Evolutionary conservation across 92 coral and sea anemone genomes (phyloP), one percentile per base, ranked within the genome.

Genomic region (Zoanthus solanderi): DNA sequence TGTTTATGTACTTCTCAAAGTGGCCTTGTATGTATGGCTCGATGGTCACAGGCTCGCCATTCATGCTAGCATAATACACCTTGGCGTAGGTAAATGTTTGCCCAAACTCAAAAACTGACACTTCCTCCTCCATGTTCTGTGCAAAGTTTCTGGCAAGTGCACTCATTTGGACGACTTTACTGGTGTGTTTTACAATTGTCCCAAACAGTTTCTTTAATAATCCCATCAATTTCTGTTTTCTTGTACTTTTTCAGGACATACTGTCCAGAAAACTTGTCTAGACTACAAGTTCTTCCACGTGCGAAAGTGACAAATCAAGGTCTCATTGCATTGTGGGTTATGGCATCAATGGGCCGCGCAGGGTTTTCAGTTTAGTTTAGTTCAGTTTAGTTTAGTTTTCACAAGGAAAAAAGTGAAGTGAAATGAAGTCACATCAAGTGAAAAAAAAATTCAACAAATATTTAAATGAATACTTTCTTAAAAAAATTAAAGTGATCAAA

Each of bases 151-250:
- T 78, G 29, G 90, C 90, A 60, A 87, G 71, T 10, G 87, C 48
- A 60, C 79, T 72, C 79, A 88, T 72, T 74, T 88, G 91, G 56
- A 88, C 91, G 0, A 72, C 83, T 87, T 88, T 88, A 45, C 91
- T 42, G 44, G 91, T 75, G 52, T 88, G 91, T 28, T 28, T 56
- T 44, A 53, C 77, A 13, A 14, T 76, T 37, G 90, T 23, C 56
- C 67, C 90, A 50, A 87, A 87, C 46, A 78, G 83, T 58, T 58
- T 48, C 28, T 37, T 18, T 37, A 23, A 23, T 23, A 0, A 87
- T 87, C 74, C 66, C 90, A 16, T 60, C 77, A 12, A 65, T 63
- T 87, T 76, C 76, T 28, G 45, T 53, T 76, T 87, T 53, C 73
- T 60, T 61, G 66, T 87, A 87, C 67, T 76, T 87, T 78, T 87